Base-by-base conservation (phyloP, 2,888 invertebrate species). In the Thysanoteuthis rhombus region DNA sequence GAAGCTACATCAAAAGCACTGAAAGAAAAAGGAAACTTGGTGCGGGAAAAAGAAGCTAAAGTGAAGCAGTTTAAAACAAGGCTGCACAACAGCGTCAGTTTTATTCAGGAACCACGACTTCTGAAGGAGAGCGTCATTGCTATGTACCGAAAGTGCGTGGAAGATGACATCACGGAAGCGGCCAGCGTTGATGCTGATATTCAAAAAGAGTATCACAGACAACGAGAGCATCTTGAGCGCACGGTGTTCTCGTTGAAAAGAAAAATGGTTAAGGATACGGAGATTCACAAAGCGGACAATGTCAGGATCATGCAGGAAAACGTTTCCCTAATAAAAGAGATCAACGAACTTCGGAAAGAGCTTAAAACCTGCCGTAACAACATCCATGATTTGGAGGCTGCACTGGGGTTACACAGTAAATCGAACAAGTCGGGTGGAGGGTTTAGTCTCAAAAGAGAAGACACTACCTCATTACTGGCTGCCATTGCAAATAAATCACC, bases 31-130 rank as follows among this genome's bases (percentile, higher is more conserved):
- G 98, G 97, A 97, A 97, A 97, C 94, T 96, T 96, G 95, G 97
- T 97, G 94, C 96, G 97, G 94, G 97, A 97, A 94, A 96, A 96
- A 89, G 97, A 97, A 94, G 97, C 97, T 16, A 98, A 96, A 75
- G 96, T 99, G 75, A 98, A 98, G 95, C 98, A 98, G 95, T 98
- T 99, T 94, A 98, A 98, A 96, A 98, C 98, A 93, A 99, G 99
- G 95, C 97, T 99, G 93, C 98, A 98, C 96, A 98, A 98, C 94
- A 98, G 98, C 96, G 98, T 98, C 16, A 98, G 98, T 0, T 98
- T 98, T 94, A 98, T 99, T 91, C 98, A 98, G 96, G 98, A 98
- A 95, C 98, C 98, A 0, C 97, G 98, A 97, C 96, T 98, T 94
- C 96, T 98, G 47, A 98, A 98, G 96, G 97, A 97, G 40, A 97